Evolutionary conservation across 2,797 vertebrate genomes (phyloP), one percentile per base, ranked within the genome.

Genomic region (Onychomys leucogaster): DNA sequence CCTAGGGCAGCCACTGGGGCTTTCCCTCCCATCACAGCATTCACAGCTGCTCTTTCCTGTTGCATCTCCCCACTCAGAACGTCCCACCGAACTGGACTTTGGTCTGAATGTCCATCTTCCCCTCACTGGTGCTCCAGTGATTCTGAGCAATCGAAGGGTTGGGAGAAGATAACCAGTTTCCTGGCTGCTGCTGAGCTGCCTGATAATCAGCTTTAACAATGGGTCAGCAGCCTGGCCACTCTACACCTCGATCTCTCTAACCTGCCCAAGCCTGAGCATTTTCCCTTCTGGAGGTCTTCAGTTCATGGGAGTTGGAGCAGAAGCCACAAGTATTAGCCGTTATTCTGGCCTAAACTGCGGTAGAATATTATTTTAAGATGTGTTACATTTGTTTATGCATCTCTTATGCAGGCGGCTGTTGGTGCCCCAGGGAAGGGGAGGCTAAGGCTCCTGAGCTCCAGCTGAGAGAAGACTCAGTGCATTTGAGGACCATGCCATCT

Each of bases 201-300:
- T 83, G 76, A 78, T 82, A 63, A 92, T 94, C 85, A 34, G 61
- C 89, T 95, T 92, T 87, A 89, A 89, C 29, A n/a, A 57, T 43
- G 46, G 34, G 8, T 73, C n/a, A 80, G 63, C 57, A 27, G 25
- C 75, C n/a, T 80, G 61, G 77, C 23, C 73, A 78, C 75, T n/a
- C 49, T 14, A 59, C n/a, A 78, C 16, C 63, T 69, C 21, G 32
- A 49, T 88, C 46, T 86, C 59, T 90, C 84, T 41, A 78, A 29
- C 16, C 61, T 71, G 32, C 32, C 8, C 78, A 55, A 55, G 41
- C 49, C 67, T 52, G 13, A 10, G 46, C 49, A 52, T 89, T 96
- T 95, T 52, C 77, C 75, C 25, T 93, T 52, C 73, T 52, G 2
- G 65, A 84, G 37, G 27, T 94, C 73, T 88, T 32, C 59, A 46